Evolutionary conservation across 1,140 invertebrate genomes (phyloP).

Genomic region (Caenorhabditis briggsae): DNA sequence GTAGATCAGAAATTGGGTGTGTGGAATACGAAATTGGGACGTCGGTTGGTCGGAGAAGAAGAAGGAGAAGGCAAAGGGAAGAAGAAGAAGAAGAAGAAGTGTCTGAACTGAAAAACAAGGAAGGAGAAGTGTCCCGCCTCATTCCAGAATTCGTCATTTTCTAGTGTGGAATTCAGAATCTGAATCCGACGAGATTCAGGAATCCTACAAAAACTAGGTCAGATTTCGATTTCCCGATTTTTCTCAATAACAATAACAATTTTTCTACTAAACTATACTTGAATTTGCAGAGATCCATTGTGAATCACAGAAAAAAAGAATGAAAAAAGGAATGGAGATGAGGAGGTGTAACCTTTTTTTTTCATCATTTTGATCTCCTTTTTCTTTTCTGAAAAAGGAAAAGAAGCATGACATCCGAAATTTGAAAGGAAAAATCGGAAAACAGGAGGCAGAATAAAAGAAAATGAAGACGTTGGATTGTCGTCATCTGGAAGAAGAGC

Average conservation of each 20-base stretch:
- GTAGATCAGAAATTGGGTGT: conserved; percentile 40
- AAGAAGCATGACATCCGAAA: neutral
- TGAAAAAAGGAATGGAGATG: neutral
- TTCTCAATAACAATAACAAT: neutral
- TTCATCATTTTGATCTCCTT: neutral
- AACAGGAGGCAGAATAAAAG: neutral
- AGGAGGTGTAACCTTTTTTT: conserved; percentile 18
- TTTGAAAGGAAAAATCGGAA: neutral
- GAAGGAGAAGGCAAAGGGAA: neutral
- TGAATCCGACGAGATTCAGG: too few species aligned
- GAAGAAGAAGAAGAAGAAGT: neutral
- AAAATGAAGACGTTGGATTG: neutral
- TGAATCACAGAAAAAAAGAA: conserved; percentile 23
- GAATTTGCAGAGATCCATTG: neutral
- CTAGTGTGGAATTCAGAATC: neutral
- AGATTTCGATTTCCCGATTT: neutral
- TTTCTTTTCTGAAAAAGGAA: neutral
- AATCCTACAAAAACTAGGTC: neutral
- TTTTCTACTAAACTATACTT: neutral
- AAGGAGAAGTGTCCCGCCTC: neutral
- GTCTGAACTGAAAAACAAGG: conserved; percentile 43
- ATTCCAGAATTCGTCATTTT: conserved; percentile 30
- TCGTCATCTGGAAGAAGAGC: neutral
- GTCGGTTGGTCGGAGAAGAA: neutral
- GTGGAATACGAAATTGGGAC: conserved; percentile 28